phyloP scores from a whole-genome alignment of 2,797 vertebrate species.

The Halcyon smyrnensis region DNA sequence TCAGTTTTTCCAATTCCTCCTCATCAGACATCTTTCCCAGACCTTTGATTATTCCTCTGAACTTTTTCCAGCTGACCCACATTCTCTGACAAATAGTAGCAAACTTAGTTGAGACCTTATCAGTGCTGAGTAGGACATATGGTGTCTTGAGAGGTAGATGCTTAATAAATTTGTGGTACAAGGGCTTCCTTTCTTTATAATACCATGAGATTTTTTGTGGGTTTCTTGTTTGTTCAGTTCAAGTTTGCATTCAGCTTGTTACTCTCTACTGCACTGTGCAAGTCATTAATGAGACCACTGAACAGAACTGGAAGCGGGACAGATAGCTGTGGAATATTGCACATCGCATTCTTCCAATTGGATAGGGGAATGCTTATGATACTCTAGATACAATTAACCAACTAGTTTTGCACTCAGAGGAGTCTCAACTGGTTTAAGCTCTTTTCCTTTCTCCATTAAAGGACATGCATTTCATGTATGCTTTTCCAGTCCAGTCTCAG shows the following conservation, averaged over 20 bases:
- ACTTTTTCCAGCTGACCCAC: not conserved
- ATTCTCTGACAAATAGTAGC: not conserved
- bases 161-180: not conserved
- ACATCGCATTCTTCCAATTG: conserved; percentile 14
- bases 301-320: conserved; percentile 47
- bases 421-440: conserved; percentile 5
- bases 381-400: not conserved
- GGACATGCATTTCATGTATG: not conserved
- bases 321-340: conserved; percentile 39
- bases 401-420: not conserved
- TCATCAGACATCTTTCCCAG: not conserved
- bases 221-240: not conserved
- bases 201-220: not conserved
- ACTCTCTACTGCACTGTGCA: not conserved
- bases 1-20: not conserved
- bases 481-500: not conserved
- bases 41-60: not conserved
- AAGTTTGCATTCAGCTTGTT: not conserved
- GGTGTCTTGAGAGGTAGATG: not conserved
- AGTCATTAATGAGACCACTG: not conserved
- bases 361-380: not conserved
- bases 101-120: not conserved
- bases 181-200: not conserved
- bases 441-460: conserved; percentile 35
- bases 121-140: not conserved